Evolutionary conservation across 2,797 vertebrate species (phyloP).

Genomic region (Catharus ustulatus): DNA sequence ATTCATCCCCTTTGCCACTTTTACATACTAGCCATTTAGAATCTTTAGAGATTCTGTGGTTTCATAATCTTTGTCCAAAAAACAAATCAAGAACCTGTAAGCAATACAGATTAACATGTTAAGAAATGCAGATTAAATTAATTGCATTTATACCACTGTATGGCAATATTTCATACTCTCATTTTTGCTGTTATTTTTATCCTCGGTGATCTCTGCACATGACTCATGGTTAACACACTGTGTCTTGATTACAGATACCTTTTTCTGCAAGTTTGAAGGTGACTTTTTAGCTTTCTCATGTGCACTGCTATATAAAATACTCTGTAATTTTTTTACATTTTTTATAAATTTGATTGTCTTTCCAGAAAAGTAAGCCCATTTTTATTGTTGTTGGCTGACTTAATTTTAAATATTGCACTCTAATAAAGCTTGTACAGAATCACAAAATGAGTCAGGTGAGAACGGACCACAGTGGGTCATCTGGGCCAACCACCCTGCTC

Average conservation of each 20-base stretch:
- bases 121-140: not conserved
- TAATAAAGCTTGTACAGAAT: not conserved
- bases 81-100: not conserved
- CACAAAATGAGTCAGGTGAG: not conserved
- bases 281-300: not conserved
- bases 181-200: not conserved
- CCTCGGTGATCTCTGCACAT: not conserved
- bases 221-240: not conserved
- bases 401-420: not conserved
- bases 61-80: not conserved
- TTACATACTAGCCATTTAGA: not conserved
- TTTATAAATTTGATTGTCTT: not conserved
- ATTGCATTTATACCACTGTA: not conserved
- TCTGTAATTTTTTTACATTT: not conserved
- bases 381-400: not conserved
- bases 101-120: not conserved
- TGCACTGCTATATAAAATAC: not conserved
- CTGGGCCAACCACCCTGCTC: not conserved
- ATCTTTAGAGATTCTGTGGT: not conserved
- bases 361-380: not conserved
- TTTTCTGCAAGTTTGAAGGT: conserved; percentile 2
- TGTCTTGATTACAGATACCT: not conserved
- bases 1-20: not conserved
- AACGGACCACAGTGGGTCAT: too few relatives aligned
- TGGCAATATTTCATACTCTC: not conserved